Evolutionary conservation across 2,113 vertebrate species (phyloP).

Genomic region (Gallinago media): DNA sequence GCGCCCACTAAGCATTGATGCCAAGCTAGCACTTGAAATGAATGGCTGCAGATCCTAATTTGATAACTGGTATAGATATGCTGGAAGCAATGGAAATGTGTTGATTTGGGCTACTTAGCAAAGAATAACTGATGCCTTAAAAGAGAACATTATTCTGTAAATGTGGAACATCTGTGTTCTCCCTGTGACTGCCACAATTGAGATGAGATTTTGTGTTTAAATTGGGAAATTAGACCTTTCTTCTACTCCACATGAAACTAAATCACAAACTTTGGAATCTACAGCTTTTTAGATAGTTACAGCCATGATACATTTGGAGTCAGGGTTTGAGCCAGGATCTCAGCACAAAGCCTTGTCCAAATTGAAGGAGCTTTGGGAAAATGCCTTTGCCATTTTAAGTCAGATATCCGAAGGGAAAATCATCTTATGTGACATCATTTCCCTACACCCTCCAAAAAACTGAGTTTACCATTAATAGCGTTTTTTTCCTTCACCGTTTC

Average conservation of each 20-base stretch:
- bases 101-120: slow-evolving; percentile 10
- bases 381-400: background rate
- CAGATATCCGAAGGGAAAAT: background rate
- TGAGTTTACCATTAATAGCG: background rate
- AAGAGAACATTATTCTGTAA: background rate
- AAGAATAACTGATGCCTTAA: background rate
- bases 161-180: slow-evolving; percentile 8
- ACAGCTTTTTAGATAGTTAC: background rate
- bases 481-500: background rate
- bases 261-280: background rate
- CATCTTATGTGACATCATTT: background rate
- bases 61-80: background rate
- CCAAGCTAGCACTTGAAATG: background rate
- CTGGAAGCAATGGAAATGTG: background rate
- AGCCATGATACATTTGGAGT: background rate
- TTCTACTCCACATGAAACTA: background rate
- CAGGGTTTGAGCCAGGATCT: background rate
- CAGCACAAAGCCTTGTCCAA: background rate
- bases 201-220: background rate
- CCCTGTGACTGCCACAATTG: background rate
- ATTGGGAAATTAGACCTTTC: background rate
- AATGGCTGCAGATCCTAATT: background rate
- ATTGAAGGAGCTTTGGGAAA: background rate
- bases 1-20: background rate
- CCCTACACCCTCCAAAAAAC: background rate